Evolutionary conservation across 2,113 vertebrate species (phyloP).

Genomic region (Vidua chalybeata): DNA sequence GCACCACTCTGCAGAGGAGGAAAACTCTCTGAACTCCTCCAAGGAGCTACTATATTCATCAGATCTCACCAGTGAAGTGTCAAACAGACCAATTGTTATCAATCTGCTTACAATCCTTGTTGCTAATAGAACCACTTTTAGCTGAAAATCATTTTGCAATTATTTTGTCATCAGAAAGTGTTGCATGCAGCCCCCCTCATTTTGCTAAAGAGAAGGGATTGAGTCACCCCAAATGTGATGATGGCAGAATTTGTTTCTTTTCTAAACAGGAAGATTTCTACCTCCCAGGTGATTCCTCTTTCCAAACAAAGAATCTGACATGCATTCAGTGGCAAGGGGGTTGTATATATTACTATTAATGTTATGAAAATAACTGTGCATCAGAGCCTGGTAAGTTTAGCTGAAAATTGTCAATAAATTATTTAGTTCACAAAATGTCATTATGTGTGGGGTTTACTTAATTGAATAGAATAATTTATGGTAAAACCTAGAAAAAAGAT

Average conservation of each 20-base stretch:
- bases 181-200: not conserved
- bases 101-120: not conserved
- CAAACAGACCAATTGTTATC: conserved; percentile 16
- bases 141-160: conserved; percentile 34
- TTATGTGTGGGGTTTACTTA: conserved; percentile 82
- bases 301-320: conserved; percentile 62
- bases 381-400: conserved; percentile 67
- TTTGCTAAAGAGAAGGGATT: not conserved
- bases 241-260: not conserved
- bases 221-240: not conserved
- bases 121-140: conserved; percentile 27
- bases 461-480: conserved; percentile 88
- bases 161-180: conserved; percentile 6
- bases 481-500: conserved; percentile 80
- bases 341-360: conserved; percentile 63
- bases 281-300: conserved; percentile 54
- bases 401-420: conserved; percentile 82
- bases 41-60: not conserved
- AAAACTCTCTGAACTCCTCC: not conserved
- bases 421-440: conserved; percentile 85
- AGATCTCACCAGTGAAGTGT: not conserved
- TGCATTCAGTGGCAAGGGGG: not conserved
- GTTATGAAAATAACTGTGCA: conserved; percentile 68
- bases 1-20: not conserved
- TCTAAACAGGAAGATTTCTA: conserved; percentile 32